Evolutionary conservation across 2,797 vertebrate species (phyloP), one percentile per base, ranked within the genome.

Genomic region (Acanthurus tractus): DNA sequence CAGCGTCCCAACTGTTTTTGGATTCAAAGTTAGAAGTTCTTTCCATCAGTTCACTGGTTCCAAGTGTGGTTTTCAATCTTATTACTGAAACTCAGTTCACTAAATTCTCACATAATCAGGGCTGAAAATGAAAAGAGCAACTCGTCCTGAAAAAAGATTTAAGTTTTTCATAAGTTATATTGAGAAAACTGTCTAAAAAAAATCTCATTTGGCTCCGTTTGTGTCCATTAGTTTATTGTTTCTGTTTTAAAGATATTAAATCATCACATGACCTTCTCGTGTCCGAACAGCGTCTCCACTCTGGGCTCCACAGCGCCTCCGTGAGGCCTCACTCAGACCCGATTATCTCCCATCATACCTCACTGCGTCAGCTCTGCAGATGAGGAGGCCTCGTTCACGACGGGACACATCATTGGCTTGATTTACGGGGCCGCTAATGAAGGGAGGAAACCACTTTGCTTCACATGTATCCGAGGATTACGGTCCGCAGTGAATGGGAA

Each of bases 361-460:
- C 62, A 77, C 73, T 74, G 81, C 78, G 76, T 67, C 70, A n/a
- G 58, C 67, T 49, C 56, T 57, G 82, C 58, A 86, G 86, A 78
- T 42, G 25, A 63, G 80, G 79, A 82, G 83, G 81, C 83, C 85
- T 81, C 48, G 9, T 22, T 81, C 81, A n/a, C 54, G 46, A 86
- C 72, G 44, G 85, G 88, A 90, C 89, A 87, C 85, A 85, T 74
- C 80, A 85, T 86, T 82, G 90, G 80, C 79, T 86, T 92, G 90
- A 93, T 92, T 93, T 93, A 92, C 75, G 46, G 40, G 79, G 87
- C 87, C 77, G 17, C 86, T 93, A 92, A 93, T 87, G 86, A 82
- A 79, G 70, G 82, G 78, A 88, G 84, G 86, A 90, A 90, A 87
- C 81, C 86, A 78, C 79, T 83, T 78, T 53, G 78, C 81, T 76